Conservation (phyloP, 1,140 invertebrate species). For the Lithobius niger region DNA sequence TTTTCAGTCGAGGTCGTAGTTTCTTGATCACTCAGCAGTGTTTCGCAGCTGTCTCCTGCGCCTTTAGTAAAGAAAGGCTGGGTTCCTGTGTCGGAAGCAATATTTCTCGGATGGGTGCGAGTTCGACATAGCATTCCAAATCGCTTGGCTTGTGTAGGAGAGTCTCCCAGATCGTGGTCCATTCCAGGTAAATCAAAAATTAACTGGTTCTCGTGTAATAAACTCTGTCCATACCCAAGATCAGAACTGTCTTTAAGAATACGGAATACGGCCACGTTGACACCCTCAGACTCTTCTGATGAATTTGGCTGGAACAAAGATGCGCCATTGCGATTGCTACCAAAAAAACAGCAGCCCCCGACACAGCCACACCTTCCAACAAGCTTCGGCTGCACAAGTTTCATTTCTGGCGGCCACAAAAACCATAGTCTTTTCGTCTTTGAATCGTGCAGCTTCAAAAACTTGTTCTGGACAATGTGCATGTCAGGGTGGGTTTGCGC, state of each 20-base stretch:
- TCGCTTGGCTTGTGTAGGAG: no score
- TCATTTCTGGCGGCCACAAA: slow-evolving; percentile 59
- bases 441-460: slow-evolving; percentile 76
- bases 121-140: no score
- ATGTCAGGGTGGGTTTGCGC: slow-evolving; percentile 29
- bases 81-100: background rate
- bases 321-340: slow-evolving; percentile 35
- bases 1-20: background rate
- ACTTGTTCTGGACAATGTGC: slow-evolving; percentile 32
- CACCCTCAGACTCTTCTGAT: slow-evolving; percentile 73
- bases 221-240: slow-evolving; percentile 82
- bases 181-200: slow-evolving; percentile 57
- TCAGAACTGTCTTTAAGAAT: slow-evolving; percentile 46
- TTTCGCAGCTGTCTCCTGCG: background rate
- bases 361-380: slow-evolving; percentile 81
- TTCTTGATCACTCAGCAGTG: background rate
- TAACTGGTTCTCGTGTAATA: slow-evolving; percentile 71
- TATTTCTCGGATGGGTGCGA: background rate
- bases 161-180: background rate
- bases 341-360: slow-evolving; percentile 89
- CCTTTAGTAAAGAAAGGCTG: no score
- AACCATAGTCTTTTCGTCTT: slow-evolving; percentile 84
- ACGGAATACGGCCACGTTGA: slow-evolving; percentile 58
- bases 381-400: slow-evolving; percentile 33
- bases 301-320: slow-evolving; percentile 38